Evolutionary conservation across 1,140 invertebrate genomes (phyloP), one percentile per base, ranked within the genome.

Genomic region (Aricia agestis): DNA sequence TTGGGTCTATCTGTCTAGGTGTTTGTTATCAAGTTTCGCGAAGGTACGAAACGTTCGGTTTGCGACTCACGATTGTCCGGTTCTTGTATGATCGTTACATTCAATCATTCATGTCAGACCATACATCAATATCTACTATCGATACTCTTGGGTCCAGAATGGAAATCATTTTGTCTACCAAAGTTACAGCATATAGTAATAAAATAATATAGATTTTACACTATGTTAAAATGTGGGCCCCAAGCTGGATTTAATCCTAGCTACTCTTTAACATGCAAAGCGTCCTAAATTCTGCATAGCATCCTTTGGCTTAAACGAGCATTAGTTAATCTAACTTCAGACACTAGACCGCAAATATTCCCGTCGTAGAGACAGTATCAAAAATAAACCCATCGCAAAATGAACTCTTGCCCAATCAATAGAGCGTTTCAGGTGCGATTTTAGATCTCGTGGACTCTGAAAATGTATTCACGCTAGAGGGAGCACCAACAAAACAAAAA

Each of bases 261-360:
- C n/a, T n/a, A 52, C 10, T 13, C 45, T 52, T 52, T 52, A 52
- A 52, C 45, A 52, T 52, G 45, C 45, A 52, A 13, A 52, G 45
- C 45, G 45, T 52, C 13, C 45, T 15, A 52, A 52, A 52, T 52
- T 52, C 45, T 52, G 45, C 45, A 52, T 52, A 52, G 45, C 45
- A 52, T 52, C 45, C 13, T 52, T 52, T 52, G 45, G 45, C 45
- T 52, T 52, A 52, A 52, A 52, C 45, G 11, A 15, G 45, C 45
- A 52, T 52, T 52, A 52, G 45, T 52, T 52, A 52, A 52, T 52
- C 45, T 52, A 52, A 52, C 45, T 52, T 52, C 45, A 52, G 13
- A 52, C 45, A 52, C 45, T 52, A 52, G 45, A 52, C 45, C 13
- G 45, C 45, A 52, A 52, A 52, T 52, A 52, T 13, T 52, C 13